Conservation (phyloP, 2,888 invertebrate species). For the Macaria notata region DNA sequence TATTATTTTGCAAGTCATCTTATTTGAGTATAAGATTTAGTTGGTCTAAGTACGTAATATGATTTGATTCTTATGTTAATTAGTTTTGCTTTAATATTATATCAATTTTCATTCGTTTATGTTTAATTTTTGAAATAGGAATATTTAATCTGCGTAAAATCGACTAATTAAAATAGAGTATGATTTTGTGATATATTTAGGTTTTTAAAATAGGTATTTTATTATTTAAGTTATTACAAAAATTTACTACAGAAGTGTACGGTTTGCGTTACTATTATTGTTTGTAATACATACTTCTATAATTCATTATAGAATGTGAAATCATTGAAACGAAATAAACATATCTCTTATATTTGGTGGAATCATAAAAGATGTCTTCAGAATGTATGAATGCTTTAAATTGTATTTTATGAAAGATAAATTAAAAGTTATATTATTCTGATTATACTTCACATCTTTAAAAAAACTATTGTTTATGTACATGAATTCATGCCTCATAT, state of each 20-base stretch:
- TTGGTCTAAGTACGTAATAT: conserved; percentile 2
- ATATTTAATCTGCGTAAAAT: conserved; percentile 10
- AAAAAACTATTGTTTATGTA: no score
- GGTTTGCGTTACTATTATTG: neutral
- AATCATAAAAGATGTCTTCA: no score
- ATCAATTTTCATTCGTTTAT: conserved; percentile 5
- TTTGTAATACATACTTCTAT: neutral
- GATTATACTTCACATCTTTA: no score
- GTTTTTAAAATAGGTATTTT: conserved; percentile 21
- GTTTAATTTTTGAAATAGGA: conserved; percentile 10
- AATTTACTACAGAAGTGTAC: conserved; percentile 31
- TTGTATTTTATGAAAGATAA: no score
- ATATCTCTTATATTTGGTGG: no score
- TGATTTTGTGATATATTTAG: conserved; percentile 38
- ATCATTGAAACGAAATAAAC: no score
- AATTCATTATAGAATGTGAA: no score
- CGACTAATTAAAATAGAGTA: conserved; percentile 28
- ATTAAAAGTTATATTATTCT: no score
- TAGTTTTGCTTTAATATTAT: conserved; percentile 5
- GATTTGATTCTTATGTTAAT: conserved; percentile 8
- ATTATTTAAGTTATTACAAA: conserved; percentile 28
- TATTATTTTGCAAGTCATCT: conserved; percentile 17
- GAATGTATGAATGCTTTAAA: no score
- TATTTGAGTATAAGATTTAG: conserved; percentile 16
- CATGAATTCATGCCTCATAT: no score